Conservation (phyloP, 1,140 invertebrate genomes). For the Physella acuta region DNA sequence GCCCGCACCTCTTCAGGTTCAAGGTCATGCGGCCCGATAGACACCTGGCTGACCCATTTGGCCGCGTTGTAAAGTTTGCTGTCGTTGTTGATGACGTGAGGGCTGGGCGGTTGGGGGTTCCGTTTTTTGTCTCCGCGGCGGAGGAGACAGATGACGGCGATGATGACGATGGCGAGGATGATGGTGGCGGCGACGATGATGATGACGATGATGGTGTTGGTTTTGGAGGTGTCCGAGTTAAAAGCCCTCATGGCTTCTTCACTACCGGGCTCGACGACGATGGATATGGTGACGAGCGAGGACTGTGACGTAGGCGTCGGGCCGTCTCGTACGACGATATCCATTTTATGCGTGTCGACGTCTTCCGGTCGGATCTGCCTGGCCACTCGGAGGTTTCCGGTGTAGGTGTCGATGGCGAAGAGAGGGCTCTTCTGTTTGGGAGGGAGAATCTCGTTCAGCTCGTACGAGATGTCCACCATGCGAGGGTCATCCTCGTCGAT, state of each 20-base stretch:
- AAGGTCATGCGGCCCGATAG: conserved; percentile 8
- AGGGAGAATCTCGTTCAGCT: conserved; percentile 61
- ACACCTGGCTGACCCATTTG: conserved; percentile 29
- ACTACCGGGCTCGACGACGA: conserved; percentile 20
- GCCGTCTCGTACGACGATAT: conserved; percentile 21
- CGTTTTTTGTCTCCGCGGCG: conserved; percentile 23
- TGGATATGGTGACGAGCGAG: conserved; percentile 8
- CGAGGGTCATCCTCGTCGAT: conserved; percentile 41
- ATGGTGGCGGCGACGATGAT: conserved; percentile 26
- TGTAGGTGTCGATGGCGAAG: conserved; percentile 83
- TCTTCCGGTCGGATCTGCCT: conserved; percentile 62
- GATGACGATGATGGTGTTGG: conserved; percentile 27
- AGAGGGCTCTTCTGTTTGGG: conserved; percentile 53
- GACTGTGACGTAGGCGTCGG: not conserved
- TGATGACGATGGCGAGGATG: conserved; percentile 21
- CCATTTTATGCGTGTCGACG: conserved; percentile 16
- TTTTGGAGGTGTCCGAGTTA: not conserved
- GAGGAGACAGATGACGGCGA: conserved; percentile 24
- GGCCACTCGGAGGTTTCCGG: conserved; percentile 79
- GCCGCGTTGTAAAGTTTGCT: conserved; percentile 31
- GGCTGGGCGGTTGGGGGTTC: not conserved
- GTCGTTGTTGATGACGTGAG: not conserved
- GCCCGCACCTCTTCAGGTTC: not conserved
- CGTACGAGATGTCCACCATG: conserved; percentile 37
- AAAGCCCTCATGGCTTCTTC: conserved; percentile 19